phyloP scores from a whole-genome alignment of 2,797 vertebrate species.

The Hemitrygon akajei region DNA sequence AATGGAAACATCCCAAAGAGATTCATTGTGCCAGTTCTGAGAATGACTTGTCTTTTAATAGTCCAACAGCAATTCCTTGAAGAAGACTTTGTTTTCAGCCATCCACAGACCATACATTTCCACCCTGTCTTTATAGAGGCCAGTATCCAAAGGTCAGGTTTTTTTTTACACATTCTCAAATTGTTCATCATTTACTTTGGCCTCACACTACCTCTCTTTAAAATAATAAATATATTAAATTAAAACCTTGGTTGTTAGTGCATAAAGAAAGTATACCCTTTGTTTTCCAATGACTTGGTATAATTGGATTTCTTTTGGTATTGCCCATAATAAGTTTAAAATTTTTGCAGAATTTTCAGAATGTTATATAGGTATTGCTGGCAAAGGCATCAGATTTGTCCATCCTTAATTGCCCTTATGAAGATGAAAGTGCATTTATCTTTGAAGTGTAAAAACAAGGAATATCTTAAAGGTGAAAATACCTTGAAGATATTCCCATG shows the following conservation, averaged over 20 bases:
- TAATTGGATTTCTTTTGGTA: neutral
- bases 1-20: neutral
- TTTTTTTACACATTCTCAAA: neutral
- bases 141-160: neutral
- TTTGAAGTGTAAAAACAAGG: no score
- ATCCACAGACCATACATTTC: neutral
- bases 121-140: neutral
- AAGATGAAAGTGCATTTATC: no score
- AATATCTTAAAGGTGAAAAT: no score
- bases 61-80: neutral
- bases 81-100: neutral
- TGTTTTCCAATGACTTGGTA: neutral
- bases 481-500: no score
- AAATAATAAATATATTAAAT: neutral
- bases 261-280: neutral
- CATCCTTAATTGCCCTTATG: no score
- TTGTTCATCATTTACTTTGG: neutral
- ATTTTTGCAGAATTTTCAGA: neutral
- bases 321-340: neutral
- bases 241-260: neutral
- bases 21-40: neutral
- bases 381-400: no score
- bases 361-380: no score
- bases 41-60: conserved; percentile 3
- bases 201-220: neutral